These are phyloP conservation scores for Drosophila melanica DNA, from an alignment of 1,140 invertebrate genomes.

Conservation along the genomic window DNA sequence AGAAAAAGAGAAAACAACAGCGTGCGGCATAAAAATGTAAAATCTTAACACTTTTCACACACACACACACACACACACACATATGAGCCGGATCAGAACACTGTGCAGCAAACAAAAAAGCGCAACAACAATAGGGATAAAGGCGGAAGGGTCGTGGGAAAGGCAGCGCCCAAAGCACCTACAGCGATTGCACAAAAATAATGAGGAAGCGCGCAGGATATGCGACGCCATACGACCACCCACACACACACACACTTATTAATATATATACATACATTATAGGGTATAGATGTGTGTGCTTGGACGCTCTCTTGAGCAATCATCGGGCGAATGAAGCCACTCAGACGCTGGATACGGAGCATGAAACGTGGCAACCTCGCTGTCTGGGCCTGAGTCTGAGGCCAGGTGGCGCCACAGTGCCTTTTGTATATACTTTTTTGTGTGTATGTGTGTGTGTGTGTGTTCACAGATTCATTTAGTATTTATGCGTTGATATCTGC, in stretches of 20 bases:
- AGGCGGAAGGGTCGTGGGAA: conserved; percentile 33
- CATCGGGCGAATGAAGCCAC: conserved; percentile 76
- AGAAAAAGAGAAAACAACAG: conserved; percentile 34
- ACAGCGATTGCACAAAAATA: conserved; percentile 82
- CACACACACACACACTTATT: conserved; percentile 4
- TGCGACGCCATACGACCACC: conserved; percentile 40
- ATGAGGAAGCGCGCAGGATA: conserved; percentile 79
- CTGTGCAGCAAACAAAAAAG: conserved; percentile 60
- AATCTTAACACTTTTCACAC: conserved; percentile 76
- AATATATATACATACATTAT: background rate
- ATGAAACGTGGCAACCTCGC: conserved; percentile 26
- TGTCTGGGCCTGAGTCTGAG: conserved; percentile 40
- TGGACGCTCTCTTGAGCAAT: conserved; percentile 66
- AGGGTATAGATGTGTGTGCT: conserved; percentile 21
- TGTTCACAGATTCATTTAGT: conserved; percentile 60
- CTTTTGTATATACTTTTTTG: conserved; percentile 10
- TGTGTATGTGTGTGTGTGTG: conserved; percentile 20
- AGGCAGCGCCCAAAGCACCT: conserved; percentile 61
- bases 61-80: conserved; percentile 8
- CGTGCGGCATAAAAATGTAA: conserved; percentile 69
- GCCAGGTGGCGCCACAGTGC: conserved; percentile 29
- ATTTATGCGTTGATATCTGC: conserved; percentile 80
- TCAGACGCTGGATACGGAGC: conserved; percentile 55
- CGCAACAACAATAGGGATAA: conserved; percentile 53
- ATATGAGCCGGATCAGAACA: conserved; percentile 53